phyloP scores from a whole-genome alignment of 2,888 invertebrate species.

The Diachrysia chrysitis region DNA sequence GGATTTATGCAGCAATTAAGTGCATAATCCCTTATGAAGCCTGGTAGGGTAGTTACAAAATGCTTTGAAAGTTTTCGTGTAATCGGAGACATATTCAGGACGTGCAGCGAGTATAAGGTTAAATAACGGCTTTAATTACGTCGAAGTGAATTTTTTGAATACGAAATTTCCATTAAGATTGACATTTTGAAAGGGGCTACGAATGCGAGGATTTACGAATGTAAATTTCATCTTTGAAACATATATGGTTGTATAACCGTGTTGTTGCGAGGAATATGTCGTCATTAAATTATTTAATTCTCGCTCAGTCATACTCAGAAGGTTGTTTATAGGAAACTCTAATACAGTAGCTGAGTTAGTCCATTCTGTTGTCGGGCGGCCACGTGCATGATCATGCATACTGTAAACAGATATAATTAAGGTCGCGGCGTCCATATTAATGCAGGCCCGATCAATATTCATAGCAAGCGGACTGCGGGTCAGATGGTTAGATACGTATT shows the following conservation, averaged over 20 bases:
- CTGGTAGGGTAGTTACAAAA: slow-evolving; percentile 64
- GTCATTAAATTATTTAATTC: slow-evolving; percentile 24
- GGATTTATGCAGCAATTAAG: slow-evolving; percentile 74
- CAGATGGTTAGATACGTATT: slow-evolving; percentile 70
- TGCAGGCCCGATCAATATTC: slow-evolving; percentile 78
- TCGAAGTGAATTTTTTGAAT: slow-evolving; percentile 35
- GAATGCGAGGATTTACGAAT: slow-evolving; percentile 25
- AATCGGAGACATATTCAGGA: slow-evolving; percentile 62
- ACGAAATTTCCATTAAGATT: slow-evolving; percentile 33
- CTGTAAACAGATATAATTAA: slow-evolving; percentile 81
- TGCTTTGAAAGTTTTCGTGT: slow-evolving; percentile 61
- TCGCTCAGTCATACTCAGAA: slow-evolving; percentile 28
- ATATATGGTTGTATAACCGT: slow-evolving; percentile 10
- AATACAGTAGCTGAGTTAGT: slow-evolving; percentile 53
- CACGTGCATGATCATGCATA: slow-evolving; percentile 74
- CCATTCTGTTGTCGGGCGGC: slow-evolving; percentile 41
- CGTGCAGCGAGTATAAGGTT: slow-evolving; percentile 34
- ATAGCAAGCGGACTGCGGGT: slow-evolving; percentile 68
- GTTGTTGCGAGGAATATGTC: slow-evolving; percentile 24
- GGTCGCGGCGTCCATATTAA: slow-evolving; percentile 76
- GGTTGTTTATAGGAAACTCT: slow-evolving; percentile 50
- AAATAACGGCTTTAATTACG: slow-evolving; percentile 52
- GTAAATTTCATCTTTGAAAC: slow-evolving; percentile 13
- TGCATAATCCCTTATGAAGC: slow-evolving; percentile 64
- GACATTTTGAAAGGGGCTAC: slow-evolving; percentile 39